A percentile compares a stretch with the other conserved stretches of the same genome.
Conservation (phyloP, 2,797 vertebrate species). For the Ficedula albicollis region DNA sequence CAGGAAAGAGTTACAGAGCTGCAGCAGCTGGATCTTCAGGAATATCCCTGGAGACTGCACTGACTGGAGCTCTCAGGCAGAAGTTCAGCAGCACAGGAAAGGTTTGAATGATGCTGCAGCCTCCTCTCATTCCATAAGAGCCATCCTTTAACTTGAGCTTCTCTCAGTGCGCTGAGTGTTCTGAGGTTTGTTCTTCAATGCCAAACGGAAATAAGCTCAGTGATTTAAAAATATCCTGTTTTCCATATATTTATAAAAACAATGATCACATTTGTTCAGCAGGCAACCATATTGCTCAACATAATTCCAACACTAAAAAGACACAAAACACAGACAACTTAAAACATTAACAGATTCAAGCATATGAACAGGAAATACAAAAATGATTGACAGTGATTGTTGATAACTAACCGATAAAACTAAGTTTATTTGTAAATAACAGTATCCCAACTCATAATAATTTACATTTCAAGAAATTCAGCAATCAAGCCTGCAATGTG, state of each 20-base stretch:
- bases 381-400: neutral
- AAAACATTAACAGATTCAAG: neutral
- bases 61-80: neutral
- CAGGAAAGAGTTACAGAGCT: neutral
- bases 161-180: neutral
- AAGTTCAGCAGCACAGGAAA: neutral
- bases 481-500: rapidly evolving
- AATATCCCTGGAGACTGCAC: neutral
- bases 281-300: neutral
- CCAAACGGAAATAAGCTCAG: neutral
- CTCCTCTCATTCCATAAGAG: neutral
- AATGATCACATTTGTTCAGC: neutral
- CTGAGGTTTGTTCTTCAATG: neutral
- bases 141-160: neutral
- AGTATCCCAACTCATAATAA: neutral
- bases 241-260: neutral
- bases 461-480: neutral
- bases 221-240: neutral
- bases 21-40: neutral
- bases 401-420: neutral
- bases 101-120: neutral
- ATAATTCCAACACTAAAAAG: neutral
- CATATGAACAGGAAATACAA: neutral
- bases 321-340: neutral
- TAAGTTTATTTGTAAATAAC: slow-evolving; percentile 14